Conservation (phyloP, 2,797 vertebrate species). For the Thripadectes ignobilis region DNA sequence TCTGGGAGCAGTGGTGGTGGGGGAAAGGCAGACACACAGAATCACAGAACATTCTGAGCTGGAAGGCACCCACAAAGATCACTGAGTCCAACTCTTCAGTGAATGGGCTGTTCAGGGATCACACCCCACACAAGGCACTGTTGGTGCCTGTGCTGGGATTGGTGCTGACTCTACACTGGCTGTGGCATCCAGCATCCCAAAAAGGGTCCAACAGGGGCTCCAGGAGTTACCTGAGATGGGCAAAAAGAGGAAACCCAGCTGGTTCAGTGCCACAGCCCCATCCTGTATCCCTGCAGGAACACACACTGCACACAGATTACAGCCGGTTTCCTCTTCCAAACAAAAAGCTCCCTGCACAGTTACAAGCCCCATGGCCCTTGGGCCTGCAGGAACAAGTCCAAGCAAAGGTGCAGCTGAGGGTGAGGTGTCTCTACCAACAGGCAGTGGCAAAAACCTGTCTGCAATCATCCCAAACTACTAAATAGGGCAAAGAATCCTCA, state of each 20-base stretch:
- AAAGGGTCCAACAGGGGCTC: neutral
- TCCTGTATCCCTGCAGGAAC: neutral
- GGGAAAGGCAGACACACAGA: neutral
- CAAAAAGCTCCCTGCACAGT: neutral
- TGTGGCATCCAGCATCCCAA: neutral
- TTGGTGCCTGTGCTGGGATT: neutral
- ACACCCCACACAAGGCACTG: neutral
- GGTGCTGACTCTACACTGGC: fast-evolving
- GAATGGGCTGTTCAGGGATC: neutral
- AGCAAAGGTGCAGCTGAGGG: neutral
- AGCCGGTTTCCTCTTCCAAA: neutral
- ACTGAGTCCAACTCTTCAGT: neutral
- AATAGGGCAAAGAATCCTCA: neutral
- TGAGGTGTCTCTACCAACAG: neutral
- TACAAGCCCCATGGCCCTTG: slow-evolving; percentile 5
- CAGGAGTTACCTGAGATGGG: fast-evolving
- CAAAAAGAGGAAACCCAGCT: fast-evolving
- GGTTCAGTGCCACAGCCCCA: neutral
- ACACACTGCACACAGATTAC: neutral
- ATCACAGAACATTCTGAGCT: neutral
- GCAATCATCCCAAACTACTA: neutral
- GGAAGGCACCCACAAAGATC: neutral
- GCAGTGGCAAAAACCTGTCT: neutral
- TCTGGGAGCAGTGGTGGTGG: neutral
- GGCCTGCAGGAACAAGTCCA: slow-evolving; percentile 12